Evolutionary conservation across 2,113 vertebrate species (phyloP), one percentile per base, ranked within the genome.

Genomic region (Redunca redunca): DNA sequence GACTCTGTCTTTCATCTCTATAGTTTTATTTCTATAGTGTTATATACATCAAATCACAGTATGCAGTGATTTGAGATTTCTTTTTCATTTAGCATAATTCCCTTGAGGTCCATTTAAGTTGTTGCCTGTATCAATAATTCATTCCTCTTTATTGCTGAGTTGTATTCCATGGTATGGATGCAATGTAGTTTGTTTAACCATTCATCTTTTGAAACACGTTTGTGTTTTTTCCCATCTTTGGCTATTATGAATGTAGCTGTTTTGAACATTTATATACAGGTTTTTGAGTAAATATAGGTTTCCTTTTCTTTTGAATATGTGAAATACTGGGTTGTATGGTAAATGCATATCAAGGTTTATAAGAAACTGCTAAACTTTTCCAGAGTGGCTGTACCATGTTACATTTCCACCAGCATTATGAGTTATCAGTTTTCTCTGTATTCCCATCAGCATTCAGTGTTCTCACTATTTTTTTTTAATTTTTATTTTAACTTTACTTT

Each of bases 1-100:
- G 81, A 90, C 13, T 43, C 25, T 88, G 50, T 67, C 57, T 46
- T 83, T 71, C 33, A 64, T 84, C 83, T 93, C 19, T 88, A 71
- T 77, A 88, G 74, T 90, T 95, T 53, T 85, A 81, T 88, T 96
- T 95, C 50, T 78, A 30, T 30, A 46, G 52, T 87, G 60, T 95
- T 93, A 48, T 12, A 40, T 40, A 78, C 9, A 83, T 83, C 48
- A 83, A 86, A 64, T 64, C 14, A 58, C 25, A 85, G 53, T 30
- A 57, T 40, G 11, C 40, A 64, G 46, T 46, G 46, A 57, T 94
- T 88, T 88, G 82, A 88, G 48, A 53, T 7, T 55, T 60, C 10
- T 89, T 83, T 90, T 92, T 89, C n/a, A 91, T 53, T 87, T 57
- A 83, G 21, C 64, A 21, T 55, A 26, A 91, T 88, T 93, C 55